These are phyloP conservation scores for Plagiodera versicolora DNA, from an alignment of 2,888 invertebrate genomes.

Conservation along the genomic window DNA sequence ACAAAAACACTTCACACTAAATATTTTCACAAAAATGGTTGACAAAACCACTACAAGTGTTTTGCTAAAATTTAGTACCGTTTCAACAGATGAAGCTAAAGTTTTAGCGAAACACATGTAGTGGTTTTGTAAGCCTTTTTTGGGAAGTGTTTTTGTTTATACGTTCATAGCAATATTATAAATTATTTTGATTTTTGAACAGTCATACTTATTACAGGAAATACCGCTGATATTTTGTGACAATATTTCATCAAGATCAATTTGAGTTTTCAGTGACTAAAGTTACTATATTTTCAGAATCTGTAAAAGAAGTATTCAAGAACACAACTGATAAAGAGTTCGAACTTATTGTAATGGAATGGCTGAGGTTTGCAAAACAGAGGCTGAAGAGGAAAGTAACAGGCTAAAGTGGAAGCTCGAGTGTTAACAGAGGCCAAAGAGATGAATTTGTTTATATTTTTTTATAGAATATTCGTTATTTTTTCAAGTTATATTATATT, in stretches of 20 bases:
- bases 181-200: not conserved
- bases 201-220: not conserved
- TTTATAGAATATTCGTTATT: not conserved
- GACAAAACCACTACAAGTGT: too few relatives aligned
- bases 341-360: constrained; percentile 5
- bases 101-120: too few relatives aligned
- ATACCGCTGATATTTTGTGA: not conserved
- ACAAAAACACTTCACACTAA: not conserved
- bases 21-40: too few relatives aligned
- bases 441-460: not conserved
- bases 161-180: not conserved
- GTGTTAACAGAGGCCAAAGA: not conserved
- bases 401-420: not conserved
- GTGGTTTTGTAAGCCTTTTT: too few relatives aligned
- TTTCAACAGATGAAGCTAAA: too few relatives aligned
- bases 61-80: too few relatives aligned
- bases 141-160: too few relatives aligned
- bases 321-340: constrained; percentile 11
- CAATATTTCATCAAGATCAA: not conserved
- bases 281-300: not conserved
- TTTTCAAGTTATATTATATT: constrained; percentile 3
- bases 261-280: not conserved
- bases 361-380: constrained; percentile 10
- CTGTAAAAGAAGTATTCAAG: constrained; percentile 1
- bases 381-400: not conserved